Base-by-base conservation (phyloP, 2,113 vertebrate genomes). In the Lepisosteus oculatus region DNA sequence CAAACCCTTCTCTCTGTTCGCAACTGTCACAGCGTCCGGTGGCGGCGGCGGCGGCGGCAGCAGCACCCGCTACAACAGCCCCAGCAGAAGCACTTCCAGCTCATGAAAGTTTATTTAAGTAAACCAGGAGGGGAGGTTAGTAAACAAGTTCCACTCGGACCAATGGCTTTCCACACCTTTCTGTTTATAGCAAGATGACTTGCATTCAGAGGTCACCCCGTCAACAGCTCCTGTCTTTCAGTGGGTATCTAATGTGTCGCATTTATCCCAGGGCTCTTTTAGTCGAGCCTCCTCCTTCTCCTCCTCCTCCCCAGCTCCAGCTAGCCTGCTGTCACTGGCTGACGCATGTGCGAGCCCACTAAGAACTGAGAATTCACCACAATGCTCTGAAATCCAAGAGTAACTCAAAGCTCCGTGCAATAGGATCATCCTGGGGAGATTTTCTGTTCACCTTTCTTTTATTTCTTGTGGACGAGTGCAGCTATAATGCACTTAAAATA, bases 171-270 rank as follows among this genome's bases (percentile, higher is more conserved):
- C 90, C 82, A 85, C 81, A 78, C 82, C 81, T 85, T 85, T 90
- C 89, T 92, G 91, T 91, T 92, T 91, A 89, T 87, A 91, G 86
- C 83, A 88, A 79, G 87, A 90, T 82, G 90, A 91, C 89, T 90
- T 89, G 86, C 80, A 78, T 79, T 84, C 81, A 83, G 86, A 89
- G 89, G 88, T 92, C 88, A 89, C 83, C 83, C 85, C 89, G 83
- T 88, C 87, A 84, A 83, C 87, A 87, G 84, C 78, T 86, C 83
- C 84, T 76, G 87, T 86, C 87, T 88, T 87, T 86, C 88, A 82
- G 68, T 84, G 83, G 78, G 66, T 89, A 85, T 85, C 85, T 85
- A 80, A 87, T 79, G 77, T 74, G 73, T 76, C 80, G 83, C 85
- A 77, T 86, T 90, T 86, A 87, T 86, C 83, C 80, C 76, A 80